These are phyloP conservation scores for Armadillidium nasatum DNA, from an alignment of 1,140 invertebrate genomes.

Conservation along the genomic window DNA sequence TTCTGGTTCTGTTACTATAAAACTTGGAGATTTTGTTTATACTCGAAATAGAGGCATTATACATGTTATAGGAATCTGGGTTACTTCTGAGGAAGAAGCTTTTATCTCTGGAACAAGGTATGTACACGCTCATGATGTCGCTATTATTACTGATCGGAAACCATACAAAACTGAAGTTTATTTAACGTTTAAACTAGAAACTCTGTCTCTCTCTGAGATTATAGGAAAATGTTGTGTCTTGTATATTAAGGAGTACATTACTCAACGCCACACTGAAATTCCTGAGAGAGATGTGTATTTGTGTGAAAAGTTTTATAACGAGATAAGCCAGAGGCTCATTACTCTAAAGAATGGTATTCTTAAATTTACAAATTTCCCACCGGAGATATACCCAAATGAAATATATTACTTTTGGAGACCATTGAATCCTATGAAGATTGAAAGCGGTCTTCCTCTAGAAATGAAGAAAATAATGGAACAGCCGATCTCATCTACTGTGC, in stretches of 20 bases:
- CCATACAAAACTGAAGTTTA: conserved; percentile 96
- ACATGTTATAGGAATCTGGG: conserved; percentile 83
- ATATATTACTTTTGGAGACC: conserved; percentile 76
- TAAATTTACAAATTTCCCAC: conserved; percentile 61
- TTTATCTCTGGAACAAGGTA: conserved; percentile 92
- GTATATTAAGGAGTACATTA: conserved; percentile 77
- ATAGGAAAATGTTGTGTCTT: conserved; percentile 86
- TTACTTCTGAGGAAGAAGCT: conserved; percentile 74
- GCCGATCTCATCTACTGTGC: background rate
- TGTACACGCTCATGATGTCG: conserved; percentile 78
- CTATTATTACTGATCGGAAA: conserved; percentile 55
- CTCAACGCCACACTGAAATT: conserved; percentile 89
- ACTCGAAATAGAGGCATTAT: conserved; percentile 61
- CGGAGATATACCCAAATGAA: conserved; percentile 84
- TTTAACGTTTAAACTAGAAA: conserved; percentile 83
- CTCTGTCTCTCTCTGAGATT: conserved; percentile 82
- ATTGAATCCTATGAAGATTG: conserved; percentile 58
- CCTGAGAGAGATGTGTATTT: conserved; percentile 87
- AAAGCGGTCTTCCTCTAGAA: conserved; percentile 58
- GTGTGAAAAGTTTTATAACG: conserved; percentile 90
- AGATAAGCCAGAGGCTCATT: conserved; percentile 71
- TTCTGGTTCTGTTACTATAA: conserved; percentile 67
- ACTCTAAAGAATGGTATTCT: conserved; percentile 60
- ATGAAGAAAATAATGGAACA: background rate
- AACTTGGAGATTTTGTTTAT: conserved; percentile 91